Evolutionary conservation across 37 sponge, comb jelly and placozoan species (phyloP).

Genomic region (Cliona cf. orientalis): DNA sequence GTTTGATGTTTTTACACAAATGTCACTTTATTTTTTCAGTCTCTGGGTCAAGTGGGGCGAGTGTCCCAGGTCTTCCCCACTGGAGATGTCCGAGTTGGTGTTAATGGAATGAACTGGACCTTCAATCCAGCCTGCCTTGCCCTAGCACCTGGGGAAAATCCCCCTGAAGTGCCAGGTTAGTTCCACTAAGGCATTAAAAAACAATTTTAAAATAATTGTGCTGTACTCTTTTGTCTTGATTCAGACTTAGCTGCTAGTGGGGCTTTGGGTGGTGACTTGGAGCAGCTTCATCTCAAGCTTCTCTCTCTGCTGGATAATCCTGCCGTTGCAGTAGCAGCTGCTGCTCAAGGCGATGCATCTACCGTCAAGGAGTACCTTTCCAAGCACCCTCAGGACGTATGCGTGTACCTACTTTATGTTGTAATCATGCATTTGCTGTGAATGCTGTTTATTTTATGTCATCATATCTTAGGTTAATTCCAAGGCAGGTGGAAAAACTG

Average conservation of each 20-base stretch:
- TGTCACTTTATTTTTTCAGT: conserved; percentile 53
- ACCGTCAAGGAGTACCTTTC: conserved; percentile 44
- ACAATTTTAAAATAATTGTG: not conserved
- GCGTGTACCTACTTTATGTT: too few species aligned
- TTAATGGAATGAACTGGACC: conserved; percentile 82
- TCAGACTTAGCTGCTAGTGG: too few species aligned
- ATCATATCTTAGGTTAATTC: too few species aligned
- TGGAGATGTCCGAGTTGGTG: conserved; percentile 72
- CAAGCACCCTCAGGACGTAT: conserved; percentile 58
- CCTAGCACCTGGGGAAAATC: conserved; percentile 63
- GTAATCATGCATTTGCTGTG: too few species aligned
- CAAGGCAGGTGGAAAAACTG: too few species aligned
- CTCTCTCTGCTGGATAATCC: conserved; percentile 68
- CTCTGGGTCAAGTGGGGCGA: conserved; percentile 83
- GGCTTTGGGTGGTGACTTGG: conserved; percentile 33
- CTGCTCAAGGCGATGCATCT: conserved; percentile 57
- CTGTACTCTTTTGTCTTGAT: too few species aligned
- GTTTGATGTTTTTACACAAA: too few species aligned
- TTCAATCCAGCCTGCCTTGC: conserved; percentile 72
- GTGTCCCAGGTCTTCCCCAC: conserved; percentile 69
- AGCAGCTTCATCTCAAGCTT: conserved; percentile 55
- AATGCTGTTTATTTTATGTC: too few species aligned
- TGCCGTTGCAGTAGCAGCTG: conserved; percentile 69
- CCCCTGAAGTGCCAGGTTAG: conserved; percentile 71
- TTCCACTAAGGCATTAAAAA: not conserved